Evolutionary conservation across 2,113 vertebrate species (phyloP).

Genomic region (Cynocephalus volans): DNA sequence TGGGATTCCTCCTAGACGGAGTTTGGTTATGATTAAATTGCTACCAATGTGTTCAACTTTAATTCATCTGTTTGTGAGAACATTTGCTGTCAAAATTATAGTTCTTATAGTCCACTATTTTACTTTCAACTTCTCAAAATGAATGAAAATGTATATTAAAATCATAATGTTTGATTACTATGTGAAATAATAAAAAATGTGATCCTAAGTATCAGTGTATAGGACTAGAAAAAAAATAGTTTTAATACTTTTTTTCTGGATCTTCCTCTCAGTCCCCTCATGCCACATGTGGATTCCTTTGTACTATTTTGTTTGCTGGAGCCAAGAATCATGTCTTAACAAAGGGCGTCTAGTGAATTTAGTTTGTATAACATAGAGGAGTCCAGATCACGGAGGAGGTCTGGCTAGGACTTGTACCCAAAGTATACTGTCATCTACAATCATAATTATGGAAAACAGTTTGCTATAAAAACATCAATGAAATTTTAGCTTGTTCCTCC

Average conservation of each 20-base stretch:
- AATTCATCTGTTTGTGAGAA: neutral
- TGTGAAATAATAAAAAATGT: slow-evolving; percentile 36
- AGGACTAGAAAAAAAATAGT: neutral
- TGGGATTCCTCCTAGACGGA: neutral
- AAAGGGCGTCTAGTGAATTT: slow-evolving; percentile 27
- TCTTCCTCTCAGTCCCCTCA: neutral
- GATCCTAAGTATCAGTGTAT: neutral
- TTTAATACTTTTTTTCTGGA: neutral
- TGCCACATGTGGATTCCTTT: slow-evolving; percentile 22
- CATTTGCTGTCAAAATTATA: slow-evolving; percentile 25
- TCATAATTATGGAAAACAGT: slow-evolving; percentile 19
- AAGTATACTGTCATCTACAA: neutral
- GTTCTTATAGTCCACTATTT: neutral
- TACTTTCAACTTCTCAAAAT: slow-evolving; percentile 40
- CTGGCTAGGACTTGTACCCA: neutral
- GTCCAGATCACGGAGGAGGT: neutral
- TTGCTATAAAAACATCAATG: neutral
- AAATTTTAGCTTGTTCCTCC: neutral
- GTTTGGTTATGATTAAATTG: neutral
- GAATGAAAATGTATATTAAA: slow-evolving; percentile 25
- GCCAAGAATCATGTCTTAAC: neutral
- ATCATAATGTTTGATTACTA: slow-evolving; percentile 13
- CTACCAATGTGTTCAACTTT: neutral
- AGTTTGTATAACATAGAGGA: neutral
- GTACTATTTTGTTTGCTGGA: slow-evolving; percentile 48